A percentile compares a stretch with the other conserved stretches of the same genome.
Conservation (phyloP, 2,113 vertebrate genomes). For the Myxocyprinus asiaticus region DNA sequence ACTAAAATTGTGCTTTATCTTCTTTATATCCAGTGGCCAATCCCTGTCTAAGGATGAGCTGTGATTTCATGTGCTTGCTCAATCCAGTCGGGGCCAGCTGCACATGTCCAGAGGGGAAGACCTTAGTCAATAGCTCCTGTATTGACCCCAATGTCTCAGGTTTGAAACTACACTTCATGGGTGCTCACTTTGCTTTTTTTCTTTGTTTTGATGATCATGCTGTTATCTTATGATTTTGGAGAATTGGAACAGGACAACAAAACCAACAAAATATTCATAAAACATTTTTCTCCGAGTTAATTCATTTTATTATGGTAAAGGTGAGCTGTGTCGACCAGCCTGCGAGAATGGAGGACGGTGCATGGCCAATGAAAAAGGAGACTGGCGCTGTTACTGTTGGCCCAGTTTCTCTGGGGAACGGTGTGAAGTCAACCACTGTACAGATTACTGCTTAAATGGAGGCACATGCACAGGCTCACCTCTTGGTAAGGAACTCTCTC, state of each 20-base stretch:
- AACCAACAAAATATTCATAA: neutral
- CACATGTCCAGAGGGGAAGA: conserved; percentile 92
- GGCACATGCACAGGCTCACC: conserved; percentile 89
- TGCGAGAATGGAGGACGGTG: conserved; percentile 97
- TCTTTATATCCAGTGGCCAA: conserved; percentile 81
- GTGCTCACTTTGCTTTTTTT: neutral
- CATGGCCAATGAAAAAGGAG: conserved; percentile 91
- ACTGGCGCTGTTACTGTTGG: conserved; percentile 93
- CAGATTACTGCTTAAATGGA: conserved; percentile 94
- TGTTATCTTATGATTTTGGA: neutral
- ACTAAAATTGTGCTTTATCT: conserved; percentile 15
- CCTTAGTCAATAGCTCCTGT: conserved; percentile 88
- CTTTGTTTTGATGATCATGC: neutral
- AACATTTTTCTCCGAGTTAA: neutral
- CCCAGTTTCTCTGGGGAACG: conserved; percentile 93
- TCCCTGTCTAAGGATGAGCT: conserved; percentile 86
- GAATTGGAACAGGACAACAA: neutral
- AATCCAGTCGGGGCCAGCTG: conserved; percentile 91
- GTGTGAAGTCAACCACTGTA: conserved; percentile 94
- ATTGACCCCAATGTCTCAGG: conserved; percentile 84
- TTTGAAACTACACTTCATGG: conserved; percentile 54
- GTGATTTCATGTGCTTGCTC: conserved; percentile 94
- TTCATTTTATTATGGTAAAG: conserved; percentile 66
- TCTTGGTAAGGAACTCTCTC: conserved; percentile 78
- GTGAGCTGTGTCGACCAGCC: conserved; percentile 86